phyloP scores from a whole-genome alignment of 2,113 vertebrate genomes.

The Monopterus albus region DNA sequence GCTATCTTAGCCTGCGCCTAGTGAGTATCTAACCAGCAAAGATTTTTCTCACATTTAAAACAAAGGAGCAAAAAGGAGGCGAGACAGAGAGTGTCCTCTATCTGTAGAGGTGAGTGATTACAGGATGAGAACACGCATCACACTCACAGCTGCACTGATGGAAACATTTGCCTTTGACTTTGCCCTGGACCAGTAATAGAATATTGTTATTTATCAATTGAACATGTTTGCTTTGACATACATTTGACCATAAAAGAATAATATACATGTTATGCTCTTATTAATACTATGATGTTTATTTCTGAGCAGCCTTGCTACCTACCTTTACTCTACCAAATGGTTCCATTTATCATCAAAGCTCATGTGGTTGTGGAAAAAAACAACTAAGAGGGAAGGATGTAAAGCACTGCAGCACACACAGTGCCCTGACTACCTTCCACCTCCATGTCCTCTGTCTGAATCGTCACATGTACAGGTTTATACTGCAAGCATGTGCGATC shows the following conservation, averaged over 20 bases:
- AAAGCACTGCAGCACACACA: background rate
- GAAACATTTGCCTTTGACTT: slow-evolving; percentile 30
- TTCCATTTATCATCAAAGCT: slow-evolving; percentile 17
- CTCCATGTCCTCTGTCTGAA: slow-evolving; percentile 12
- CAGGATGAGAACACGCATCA: background rate
- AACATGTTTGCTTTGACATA: too few relatives aligned
- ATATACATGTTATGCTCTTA: background rate
- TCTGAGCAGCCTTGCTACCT: too few relatives aligned
- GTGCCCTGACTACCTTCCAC: slow-evolving; percentile 20
- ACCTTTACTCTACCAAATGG: background rate
- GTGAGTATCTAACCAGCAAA: background rate
- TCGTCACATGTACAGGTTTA: slow-evolving; percentile 11
- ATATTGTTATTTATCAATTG: too few relatives aligned
- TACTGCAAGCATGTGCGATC: background rate
- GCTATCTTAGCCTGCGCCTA: slow-evolving; percentile 6
- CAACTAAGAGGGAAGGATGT: slow-evolving; percentile 22
- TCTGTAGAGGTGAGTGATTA: slow-evolving; percentile 10
- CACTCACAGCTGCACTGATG: slow-evolving; percentile 6
- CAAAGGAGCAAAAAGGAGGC: background rate
- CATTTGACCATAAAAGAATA: background rate
- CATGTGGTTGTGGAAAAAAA: slow-evolving; percentile 5
- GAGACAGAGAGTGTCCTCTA: slow-evolving; percentile 23
- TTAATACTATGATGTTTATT: background rate
- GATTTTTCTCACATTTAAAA: slow-evolving; percentile 8
- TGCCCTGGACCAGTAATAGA: too few relatives aligned